Evolutionary conservation across 1,140 invertebrate species (phyloP), one percentile per base, ranked within the genome.

Genomic region (Leptonema lineaticorne): DNA sequence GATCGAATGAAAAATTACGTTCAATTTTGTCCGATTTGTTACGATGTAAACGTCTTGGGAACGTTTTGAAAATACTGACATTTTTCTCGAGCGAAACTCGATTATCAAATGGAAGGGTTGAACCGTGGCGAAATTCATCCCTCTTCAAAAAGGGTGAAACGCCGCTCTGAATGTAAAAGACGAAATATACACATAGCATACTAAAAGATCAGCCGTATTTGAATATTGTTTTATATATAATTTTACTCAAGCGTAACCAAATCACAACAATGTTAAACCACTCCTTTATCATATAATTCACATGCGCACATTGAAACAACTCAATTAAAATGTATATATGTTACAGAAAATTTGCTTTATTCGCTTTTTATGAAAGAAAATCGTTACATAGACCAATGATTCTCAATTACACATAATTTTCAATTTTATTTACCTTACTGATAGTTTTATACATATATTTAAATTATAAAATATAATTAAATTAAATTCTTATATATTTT

Each of bases 101-200:
- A 64, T 48, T 50, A 45, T 66, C 30, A 48, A 62, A 45, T 67
- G 58, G 27, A 68, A 59, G 65, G 68, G 53, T n/a, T 69, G 71
- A 60, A 60, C 64, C 68, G 56, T 69, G 58, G 60, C 70, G 63
- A 45, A 50, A 50, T 33, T 16, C 48, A 72, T n/a, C 68, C 68
- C 68, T 68, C 64, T 69, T 27, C 59, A 4, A 63, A 48, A 69
- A 72, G 71, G 71, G 71, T 69, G 70, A 72, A 48, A n/a, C 46
- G 46, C 46, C n/a, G 53, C 30, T 57, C 65, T 37, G 58, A 48
- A 57, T 58, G 41, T 30, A 46, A 68, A 63, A n/a, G n/a, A 62
- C 56, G 22, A 22, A 69, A 69, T 57, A 64, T 56, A n/a, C n/a
- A n/a, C n/a, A 67, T 67, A 67, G 22, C 24, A 20, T 27, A 48